Percentiles rank a stretch among this genome's conserved stretches.
Evolutionary conservation across 2,888 invertebrate species (phyloP).

Genomic region (Tipula vernalis): DNA sequence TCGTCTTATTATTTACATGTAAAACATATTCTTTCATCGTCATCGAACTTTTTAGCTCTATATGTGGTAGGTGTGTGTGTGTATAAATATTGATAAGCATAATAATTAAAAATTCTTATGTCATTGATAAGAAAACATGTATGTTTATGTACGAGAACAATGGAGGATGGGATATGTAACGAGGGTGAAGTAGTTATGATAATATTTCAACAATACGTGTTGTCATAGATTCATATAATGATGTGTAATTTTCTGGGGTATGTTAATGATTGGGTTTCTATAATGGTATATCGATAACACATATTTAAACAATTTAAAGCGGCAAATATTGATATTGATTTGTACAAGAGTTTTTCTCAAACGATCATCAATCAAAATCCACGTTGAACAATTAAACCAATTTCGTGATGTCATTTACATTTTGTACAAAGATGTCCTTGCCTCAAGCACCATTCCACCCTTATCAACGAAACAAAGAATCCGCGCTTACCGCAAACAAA

Average conservation of each 20-base stretch:
- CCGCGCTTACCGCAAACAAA: background rate
- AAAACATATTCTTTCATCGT: background rate
- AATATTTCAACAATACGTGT: background rate
- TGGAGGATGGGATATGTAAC: background rate
- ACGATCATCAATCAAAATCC: background rate
- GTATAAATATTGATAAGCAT: background rate
- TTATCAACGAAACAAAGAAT: background rate
- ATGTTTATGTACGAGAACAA: background rate
- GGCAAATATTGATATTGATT: background rate
- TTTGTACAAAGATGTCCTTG: background rate
- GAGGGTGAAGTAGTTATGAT: background rate
- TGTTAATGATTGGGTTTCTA: background rate
- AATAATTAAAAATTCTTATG: background rate
- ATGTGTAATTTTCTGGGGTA: background rate
- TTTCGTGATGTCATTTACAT: background rate
- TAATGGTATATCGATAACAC: background rate
- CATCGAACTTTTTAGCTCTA: background rate
- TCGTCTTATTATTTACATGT: background rate
- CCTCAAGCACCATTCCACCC: background rate
- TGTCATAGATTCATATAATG: background rate
- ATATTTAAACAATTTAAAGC: background rate
- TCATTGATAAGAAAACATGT: background rate
- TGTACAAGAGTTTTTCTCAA: background rate
- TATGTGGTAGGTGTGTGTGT: background rate
- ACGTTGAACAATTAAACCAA: background rate